phyloP scores from a whole-genome alignment of 2,797 vertebrate genomes.

The Melanotaenia pygmaea region DNA sequence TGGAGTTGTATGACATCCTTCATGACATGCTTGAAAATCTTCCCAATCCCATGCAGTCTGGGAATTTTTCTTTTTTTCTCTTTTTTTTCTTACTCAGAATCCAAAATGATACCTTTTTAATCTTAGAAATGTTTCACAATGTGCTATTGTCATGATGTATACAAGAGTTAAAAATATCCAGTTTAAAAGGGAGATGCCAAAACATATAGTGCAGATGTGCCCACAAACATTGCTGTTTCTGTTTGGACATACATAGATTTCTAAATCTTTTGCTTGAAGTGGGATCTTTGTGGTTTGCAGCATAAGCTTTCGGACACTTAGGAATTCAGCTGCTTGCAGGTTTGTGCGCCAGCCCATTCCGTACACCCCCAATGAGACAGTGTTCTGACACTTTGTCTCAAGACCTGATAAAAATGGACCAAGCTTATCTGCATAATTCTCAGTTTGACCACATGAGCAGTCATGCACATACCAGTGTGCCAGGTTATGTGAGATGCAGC shows the following conservation, averaged over 20 bases:
- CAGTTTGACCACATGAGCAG: conserved; percentile 13
- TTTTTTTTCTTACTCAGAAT: conserved; percentile 51
- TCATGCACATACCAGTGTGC: conserved; percentile 6
- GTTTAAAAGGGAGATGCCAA: conserved; percentile 37
- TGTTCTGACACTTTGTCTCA: conserved; percentile 9
- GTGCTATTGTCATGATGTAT: conserved; percentile 50
- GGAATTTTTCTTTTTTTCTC: conserved; percentile 38
- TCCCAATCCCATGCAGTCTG: conserved; percentile 35
- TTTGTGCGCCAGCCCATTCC: conserved; percentile 30
- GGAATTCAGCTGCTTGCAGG: conserved; percentile 42
- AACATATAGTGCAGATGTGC: conserved; percentile 44
- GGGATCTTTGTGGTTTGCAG: conserved; percentile 47
- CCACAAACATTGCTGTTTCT: conserved; percentile 58
- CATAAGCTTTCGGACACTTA: conserved; percentile 28
- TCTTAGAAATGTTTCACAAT: conserved; percentile 50
- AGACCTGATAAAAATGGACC: conserved; percentile 19
- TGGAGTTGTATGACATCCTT: conserved; percentile 1
- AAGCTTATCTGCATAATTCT: conserved; percentile 11
- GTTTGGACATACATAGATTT: conserved; percentile 43
- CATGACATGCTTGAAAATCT: conserved; percentile 15
- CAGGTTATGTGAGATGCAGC: conserved; percentile 36
- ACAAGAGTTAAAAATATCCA: conserved; percentile 41
- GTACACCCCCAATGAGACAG: conserved; percentile 24
- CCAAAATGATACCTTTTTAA: conserved; percentile 49
- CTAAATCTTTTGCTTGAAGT: conserved; percentile 44